Base-by-base conservation (phyloP, 1,140 invertebrate species). In the Temnothorax longispinosus region DNA sequence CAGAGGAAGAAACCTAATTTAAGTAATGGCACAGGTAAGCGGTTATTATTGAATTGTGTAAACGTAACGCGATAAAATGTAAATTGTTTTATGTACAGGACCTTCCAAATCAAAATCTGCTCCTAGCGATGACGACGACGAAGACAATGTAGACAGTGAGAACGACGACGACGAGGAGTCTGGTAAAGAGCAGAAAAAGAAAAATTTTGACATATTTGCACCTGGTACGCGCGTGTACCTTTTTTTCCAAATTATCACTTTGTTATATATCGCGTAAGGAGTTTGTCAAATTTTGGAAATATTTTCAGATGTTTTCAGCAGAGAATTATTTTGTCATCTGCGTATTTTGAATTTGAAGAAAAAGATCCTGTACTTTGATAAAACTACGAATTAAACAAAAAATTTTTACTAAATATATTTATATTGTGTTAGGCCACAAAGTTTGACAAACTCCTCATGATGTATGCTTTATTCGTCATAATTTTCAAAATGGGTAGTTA, bases 151-250 rank as follows among this genome's bases (percentile, higher is more conserved):
- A 32, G 90, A 93, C 86, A 92, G 89, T 13, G 94, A 95, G 5
- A 94, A 95, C 41, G 94, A 96, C 38, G 94, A 96, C 15, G 94
- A 94, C 3, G 92, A 94, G 13, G 93, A 95, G 21, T 54, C 54
- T 44, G 62, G 72, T 87, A 88, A 90, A 91, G 60, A 86, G 44
- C 58, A 56, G 21, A 91, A 85, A 71, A 81, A 75, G 27, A 90
- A 86, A 7, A 27, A 52, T 72, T 50, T 71, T 47, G 91, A 91
- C 35, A 8, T 87, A 13, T 81, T 69, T 56, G 87, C 56, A 62
- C 91, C 94, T 86, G 94, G 94, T 94, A 92, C 81, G 27, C 32
- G 47, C 13, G 32, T 65, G 32, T 47, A 82, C n/a, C 44, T 81
- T 35, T 44, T 27, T 62, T 77, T 81, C 15, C 44, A 84, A 75